Base-by-base conservation (phyloP, 2,797 vertebrate genomes). In the Coregonus suidteri region DNA sequence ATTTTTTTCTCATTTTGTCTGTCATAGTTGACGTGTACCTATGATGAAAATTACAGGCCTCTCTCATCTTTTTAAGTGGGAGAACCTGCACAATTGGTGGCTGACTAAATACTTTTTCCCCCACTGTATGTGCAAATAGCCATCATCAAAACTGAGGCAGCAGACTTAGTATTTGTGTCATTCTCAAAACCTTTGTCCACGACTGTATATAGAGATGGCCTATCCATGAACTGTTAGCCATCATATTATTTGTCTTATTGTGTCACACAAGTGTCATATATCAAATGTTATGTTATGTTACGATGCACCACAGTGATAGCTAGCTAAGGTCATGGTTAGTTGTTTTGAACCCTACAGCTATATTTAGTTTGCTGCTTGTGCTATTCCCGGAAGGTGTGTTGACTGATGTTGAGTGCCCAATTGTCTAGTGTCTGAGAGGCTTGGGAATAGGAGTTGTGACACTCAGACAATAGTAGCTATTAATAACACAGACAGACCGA, bases 401-500 rank as follows among this genome's bases (percentile, higher is more conserved):
- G 20, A 67, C 14, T 67, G 35, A 31, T 25, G 13, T 67, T 1
- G 20, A 1, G 65, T 35, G 18, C 9, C 20, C 59, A 4, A 47
- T 13, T 47, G 41, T 25, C 25, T 41, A 3, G n/a, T 30, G 59
- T 64, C 59, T 64, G 59, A 64, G 9, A 25, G n/a, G 3, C 56
- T 20, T n/a, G 74, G 53, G 56, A 67, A 34, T 74, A 47, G 18
- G 65, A 51, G 71, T 72, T 67, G 73, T 4, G 71, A 20, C 64
- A 77, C 67, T 82, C 69, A 64, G 82, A 73, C 77, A 78, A 73
- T 68, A 75, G 68, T 80, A 82, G 1, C 71, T 82, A 67, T 73
- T 85, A 76, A 85, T 86, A 87, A 84, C 78, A 71, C 67, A 73
- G 31, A 34, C 25, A 25, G 37, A 41, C 35, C 5, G 65, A 41